These are phyloP conservation scores for Bombyx mori DNA, from an alignment of 1,140 invertebrate genomes.

Conservation along the genomic window DNA sequence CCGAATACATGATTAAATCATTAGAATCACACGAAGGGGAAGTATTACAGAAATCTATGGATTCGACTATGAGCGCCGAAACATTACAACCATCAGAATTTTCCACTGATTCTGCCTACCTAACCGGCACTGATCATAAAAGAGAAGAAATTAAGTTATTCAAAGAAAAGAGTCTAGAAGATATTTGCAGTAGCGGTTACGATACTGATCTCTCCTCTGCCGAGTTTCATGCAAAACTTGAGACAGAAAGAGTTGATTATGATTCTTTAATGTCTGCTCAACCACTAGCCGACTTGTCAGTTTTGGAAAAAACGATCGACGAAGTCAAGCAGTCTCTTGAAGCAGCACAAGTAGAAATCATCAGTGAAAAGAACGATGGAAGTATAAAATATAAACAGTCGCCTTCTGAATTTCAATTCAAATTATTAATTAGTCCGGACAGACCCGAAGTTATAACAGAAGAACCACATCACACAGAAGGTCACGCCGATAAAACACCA, in stretches of 20 bases:
- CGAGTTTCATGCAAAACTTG: constrained; percentile 74
- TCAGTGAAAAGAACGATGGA: constrained; percentile 74
- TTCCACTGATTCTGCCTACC: constrained; percentile 65
- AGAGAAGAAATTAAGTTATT: constrained; percentile 61
- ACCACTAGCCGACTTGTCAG: constrained; percentile 66
- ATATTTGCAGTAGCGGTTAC: constrained; percentile 75
- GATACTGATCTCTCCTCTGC: constrained; percentile 78
- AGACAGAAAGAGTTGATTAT: constrained; percentile 61
- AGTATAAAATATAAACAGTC: constrained; percentile 76
- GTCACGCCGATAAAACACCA: constrained; percentile 39
- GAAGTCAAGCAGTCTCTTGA: constrained; percentile 80
- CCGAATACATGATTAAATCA: constrained; percentile 68
- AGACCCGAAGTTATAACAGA: constrained; percentile 67
- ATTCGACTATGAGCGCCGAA: constrained; percentile 66
- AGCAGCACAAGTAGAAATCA: constrained; percentile 75
- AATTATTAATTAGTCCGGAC: constrained; percentile 67
- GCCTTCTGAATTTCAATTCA: constrained; percentile 81
- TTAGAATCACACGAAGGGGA: constrained; percentile 68
- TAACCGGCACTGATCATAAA: constrained; percentile 60
- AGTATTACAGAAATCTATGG: constrained; percentile 67
- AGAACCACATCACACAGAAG: constrained; percentile 51
- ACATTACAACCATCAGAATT: constrained; percentile 68
- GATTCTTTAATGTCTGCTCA: constrained; percentile 59
- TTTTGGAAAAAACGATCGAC: constrained; percentile 75
- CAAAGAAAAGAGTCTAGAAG: constrained; percentile 71